These are phyloP conservation scores for Apistogramma diplotaenia DNA, from an alignment of 2,113 vertebrate genomes.

Conservation along the genomic window DNA sequence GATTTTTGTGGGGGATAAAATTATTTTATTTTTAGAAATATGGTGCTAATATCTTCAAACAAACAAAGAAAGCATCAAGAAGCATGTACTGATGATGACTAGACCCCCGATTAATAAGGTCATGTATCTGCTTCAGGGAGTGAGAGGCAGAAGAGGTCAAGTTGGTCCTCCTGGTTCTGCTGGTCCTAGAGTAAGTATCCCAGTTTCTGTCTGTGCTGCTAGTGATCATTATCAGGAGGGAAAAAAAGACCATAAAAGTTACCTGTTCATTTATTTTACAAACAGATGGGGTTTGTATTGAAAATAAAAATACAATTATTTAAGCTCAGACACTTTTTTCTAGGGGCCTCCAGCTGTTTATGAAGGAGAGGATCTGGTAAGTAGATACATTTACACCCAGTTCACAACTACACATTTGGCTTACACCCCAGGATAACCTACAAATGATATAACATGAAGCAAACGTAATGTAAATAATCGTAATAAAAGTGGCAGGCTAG, in stretches of 20 bases:
- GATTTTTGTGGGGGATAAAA: not conserved
- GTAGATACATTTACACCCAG: conserved; percentile 14
- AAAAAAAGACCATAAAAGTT: not conserved
- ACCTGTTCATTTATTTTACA: not conserved
- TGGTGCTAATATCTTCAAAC: not conserved
- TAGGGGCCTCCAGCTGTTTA: conserved; percentile 76
- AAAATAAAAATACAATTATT: not conserved
- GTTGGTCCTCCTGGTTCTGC: conserved; percentile 84
- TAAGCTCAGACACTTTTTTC: not conserved
- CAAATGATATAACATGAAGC: not conserved
- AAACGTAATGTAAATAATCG: not conserved
- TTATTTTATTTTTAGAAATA: not conserved
- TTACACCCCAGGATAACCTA: not conserved
- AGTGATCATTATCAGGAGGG: not conserved
- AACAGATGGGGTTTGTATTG: not conserved
- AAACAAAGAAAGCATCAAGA: not conserved
- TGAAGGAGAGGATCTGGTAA: conserved; percentile 76
- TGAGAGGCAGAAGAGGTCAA: conserved; percentile 83
- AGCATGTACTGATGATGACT: not conserved
- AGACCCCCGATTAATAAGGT: not conserved
- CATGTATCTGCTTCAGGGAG: conserved; percentile 77
- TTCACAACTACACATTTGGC: not conserved
- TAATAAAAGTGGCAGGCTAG: no score
- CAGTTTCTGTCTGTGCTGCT: not conserved
- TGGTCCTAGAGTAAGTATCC: conserved; percentile 83